A percentile compares a stretch with the other conserved stretches of the same genome.
Evolutionary conservation across 2,113 vertebrate genomes (phyloP).

Genomic region (Lates calcarifer): DNA sequence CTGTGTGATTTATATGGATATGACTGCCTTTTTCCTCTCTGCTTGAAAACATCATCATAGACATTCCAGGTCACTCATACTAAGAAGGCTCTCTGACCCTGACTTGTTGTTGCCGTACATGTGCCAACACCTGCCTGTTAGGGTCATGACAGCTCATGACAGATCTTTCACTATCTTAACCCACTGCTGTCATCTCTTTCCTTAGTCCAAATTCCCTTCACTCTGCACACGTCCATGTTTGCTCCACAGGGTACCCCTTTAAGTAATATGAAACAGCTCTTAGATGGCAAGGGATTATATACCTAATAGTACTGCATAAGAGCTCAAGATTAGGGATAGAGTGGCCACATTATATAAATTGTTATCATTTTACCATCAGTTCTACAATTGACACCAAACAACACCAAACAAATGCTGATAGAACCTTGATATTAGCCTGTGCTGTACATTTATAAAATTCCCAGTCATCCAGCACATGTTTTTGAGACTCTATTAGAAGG

Average conservation of each 20-base stretch:
- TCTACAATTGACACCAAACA: not conserved
- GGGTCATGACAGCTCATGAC: conserved; percentile 34
- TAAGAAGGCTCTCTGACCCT: conserved; percentile 30
- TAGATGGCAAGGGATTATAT: conserved; percentile 20
- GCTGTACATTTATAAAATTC: not conserved
- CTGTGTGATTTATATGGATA: not conserved
- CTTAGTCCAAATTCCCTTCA: conserved; percentile 54
- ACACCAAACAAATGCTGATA: not conserved
- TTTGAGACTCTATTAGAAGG: too few species aligned
- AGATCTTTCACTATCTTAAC: conserved; percentile 61
- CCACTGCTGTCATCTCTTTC: conserved; percentile 48
- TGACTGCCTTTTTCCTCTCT: conserved; percentile 3
- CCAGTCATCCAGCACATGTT: not conserved
- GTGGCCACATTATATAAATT: not conserved
- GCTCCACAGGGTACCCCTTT: not conserved
- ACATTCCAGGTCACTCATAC: conserved; percentile 29
- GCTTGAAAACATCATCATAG: conserved; percentile 24
- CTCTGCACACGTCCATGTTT: conserved; percentile 37
- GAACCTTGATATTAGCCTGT: not conserved
- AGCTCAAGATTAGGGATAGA: not conserved
- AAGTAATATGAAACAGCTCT: conserved; percentile 35
- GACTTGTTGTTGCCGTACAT: conserved; percentile 42
- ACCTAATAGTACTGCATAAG: conserved; percentile 4
- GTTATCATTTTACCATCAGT: not conserved
- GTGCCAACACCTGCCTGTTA: conserved; percentile 60